Conservation (phyloP, 1,140 invertebrate genomes). For the Euschistus heros region DNA sequence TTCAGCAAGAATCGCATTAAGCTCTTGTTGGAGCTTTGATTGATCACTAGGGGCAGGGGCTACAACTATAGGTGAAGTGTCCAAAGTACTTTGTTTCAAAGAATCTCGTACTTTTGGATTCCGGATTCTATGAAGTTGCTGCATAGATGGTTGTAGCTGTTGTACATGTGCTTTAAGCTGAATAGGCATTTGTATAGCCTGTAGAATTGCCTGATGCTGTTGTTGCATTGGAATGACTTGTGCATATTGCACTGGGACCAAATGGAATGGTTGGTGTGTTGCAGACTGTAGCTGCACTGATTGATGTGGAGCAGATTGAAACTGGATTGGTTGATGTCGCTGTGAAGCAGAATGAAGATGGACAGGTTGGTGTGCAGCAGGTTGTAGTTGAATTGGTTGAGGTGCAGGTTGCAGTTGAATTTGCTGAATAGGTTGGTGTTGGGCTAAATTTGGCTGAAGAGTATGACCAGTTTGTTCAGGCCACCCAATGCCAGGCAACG, state of each 20-base stretch:
- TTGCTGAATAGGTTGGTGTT: constrained; percentile 7
- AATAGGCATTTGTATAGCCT: too few species aligned
- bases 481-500: neutral
- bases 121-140: neutral
- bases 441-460: neutral
- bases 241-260: too few species aligned
- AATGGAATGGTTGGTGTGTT: too few species aligned
- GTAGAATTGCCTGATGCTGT: too few species aligned
- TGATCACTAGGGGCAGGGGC: neutral
- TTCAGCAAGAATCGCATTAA: constrained; percentile 23
- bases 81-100: constrained; percentile 9
- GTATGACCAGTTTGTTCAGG: too few species aligned
- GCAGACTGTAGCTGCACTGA: too few species aligned
- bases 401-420: constrained; percentile 7
- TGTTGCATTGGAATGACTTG: too few species aligned
- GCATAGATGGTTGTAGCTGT: too few species aligned
- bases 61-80: constrained; percentile 17
- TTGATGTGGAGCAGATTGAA: too few species aligned
- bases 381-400: neutral
- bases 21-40: constrained; percentile 19
- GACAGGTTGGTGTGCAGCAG: neutral
- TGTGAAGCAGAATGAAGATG: too few species aligned
- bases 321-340: too few species aligned
- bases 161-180: too few species aligned
- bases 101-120: constrained; percentile 3